Conservation (phyloP, 2,113 vertebrate species). For the Alethe castanea region DNA sequence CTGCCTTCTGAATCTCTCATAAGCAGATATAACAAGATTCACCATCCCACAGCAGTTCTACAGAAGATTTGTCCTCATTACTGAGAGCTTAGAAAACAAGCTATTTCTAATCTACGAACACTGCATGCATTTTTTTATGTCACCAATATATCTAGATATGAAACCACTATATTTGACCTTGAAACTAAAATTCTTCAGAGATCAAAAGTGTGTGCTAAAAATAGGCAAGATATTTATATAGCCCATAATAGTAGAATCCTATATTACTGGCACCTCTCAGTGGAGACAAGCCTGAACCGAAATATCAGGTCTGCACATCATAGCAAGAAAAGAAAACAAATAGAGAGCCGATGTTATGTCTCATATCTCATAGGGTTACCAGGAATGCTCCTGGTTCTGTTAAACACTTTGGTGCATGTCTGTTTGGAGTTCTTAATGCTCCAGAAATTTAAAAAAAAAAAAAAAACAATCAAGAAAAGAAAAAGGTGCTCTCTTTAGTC, state of each 20-base stretch:
- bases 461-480: neutral
- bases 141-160: neutral
- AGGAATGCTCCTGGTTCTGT: neutral
- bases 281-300: neutral
- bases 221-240: slow-evolving; percentile 17
- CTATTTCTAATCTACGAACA: neutral
- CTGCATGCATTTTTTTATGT: neutral
- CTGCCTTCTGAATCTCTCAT: neutral
- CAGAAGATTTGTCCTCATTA: neutral
- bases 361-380: neutral
- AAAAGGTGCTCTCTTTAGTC: neutral
- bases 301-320: neutral
- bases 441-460: neutral
- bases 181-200: slow-evolving; percentile 48
- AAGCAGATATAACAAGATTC: neutral
- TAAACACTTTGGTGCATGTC: neutral
- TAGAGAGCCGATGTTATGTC: neutral
- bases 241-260: neutral
- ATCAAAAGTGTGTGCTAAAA: slow-evolving; percentile 46
- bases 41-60: neutral
- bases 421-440: neutral
- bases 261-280: neutral
- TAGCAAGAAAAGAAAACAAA: neutral
- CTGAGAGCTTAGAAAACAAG: neutral
- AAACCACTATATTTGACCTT: slow-evolving; percentile 41